Conservation (phyloP, 2,113 vertebrate species). For the Perognathus longimembris region DNA sequence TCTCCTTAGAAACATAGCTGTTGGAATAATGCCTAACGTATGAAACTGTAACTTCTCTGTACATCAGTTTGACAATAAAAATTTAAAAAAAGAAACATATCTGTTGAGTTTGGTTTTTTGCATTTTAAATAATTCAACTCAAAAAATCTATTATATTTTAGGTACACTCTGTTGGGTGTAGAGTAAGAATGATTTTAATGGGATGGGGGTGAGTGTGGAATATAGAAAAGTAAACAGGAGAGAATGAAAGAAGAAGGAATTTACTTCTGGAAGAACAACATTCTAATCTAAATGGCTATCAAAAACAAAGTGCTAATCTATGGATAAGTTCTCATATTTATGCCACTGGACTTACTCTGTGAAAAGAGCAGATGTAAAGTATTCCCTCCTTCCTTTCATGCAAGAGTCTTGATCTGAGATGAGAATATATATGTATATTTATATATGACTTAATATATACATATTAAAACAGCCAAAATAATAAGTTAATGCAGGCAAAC, state of each 20-base stretch:
- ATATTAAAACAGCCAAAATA: constrained; percentile 80
- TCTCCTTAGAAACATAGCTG: neutral
- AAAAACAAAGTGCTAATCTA: constrained; percentile 53
- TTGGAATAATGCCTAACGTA: too few relatives aligned
- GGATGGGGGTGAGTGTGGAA: neutral
- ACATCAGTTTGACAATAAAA: too few relatives aligned
- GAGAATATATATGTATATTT: neutral
- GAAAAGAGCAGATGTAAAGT: constrained; percentile 70
- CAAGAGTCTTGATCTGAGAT: constrained; percentile 70
- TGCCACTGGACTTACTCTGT: constrained; percentile 21
- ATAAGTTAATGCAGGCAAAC: constrained; percentile 76
- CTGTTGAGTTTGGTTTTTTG: constrained; percentile 28
- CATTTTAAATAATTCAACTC: constrained; percentile 62
- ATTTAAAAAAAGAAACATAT: neutral
- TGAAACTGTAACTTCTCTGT: too few relatives aligned
- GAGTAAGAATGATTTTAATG: constrained; percentile 38
- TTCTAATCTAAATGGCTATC: constrained; percentile 43
- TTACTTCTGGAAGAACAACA: constrained; percentile 48
- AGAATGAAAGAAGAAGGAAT: neutral
- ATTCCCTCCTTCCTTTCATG: constrained; percentile 49
- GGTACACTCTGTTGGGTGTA: neutral
- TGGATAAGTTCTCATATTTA: constrained; percentile 52
- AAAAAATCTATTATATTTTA: constrained; percentile 42
- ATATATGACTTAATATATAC: constrained; percentile 53
- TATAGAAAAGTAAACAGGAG: neutral